Evolutionary conservation across 2,888 invertebrate genomes (phyloP).

Genomic region (Antitype chi): DNA sequence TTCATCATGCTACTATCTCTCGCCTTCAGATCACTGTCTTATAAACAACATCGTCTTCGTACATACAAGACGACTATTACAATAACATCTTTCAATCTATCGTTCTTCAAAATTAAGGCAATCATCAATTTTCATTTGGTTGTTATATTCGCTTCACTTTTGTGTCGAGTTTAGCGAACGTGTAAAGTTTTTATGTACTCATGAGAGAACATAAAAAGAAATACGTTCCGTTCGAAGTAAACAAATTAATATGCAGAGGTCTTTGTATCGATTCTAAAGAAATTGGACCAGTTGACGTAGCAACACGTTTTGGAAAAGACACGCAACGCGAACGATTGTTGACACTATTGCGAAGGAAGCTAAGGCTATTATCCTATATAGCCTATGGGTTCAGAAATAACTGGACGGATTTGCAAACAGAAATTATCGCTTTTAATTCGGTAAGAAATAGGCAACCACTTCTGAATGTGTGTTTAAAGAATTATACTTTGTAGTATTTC

Average conservation of each 20-base stretch:
- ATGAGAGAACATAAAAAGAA: constrained; percentile 67
- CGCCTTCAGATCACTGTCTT: constrained; percentile 40
- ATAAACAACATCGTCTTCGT: constrained; percentile 36
- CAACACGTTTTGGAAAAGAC: constrained; percentile 46
- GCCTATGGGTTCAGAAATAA: constrained; percentile 30
- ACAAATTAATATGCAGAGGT: constrained; percentile 70
- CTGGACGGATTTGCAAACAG: constrained; percentile 50
- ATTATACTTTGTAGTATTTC: constrained; percentile 45
- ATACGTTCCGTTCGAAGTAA: constrained; percentile 69
- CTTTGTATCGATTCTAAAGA: constrained; percentile 70
- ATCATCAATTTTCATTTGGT: constrained; percentile 42
- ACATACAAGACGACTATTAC: constrained; percentile 14
- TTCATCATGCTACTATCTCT: constrained; percentile 33
- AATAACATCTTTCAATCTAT: constrained; percentile 25
- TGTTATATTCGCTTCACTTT: constrained; percentile 53
- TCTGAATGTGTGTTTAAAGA: constrained; percentile 57
- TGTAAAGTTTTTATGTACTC: constrained; percentile 49
- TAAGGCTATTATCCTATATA: constrained; percentile 32
- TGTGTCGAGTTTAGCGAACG: constrained; percentile 45
- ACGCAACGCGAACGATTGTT: constrained; percentile 36
- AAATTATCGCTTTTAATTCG: constrained; percentile 58
- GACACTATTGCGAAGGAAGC: constrained; percentile 1
- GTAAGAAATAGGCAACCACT: constrained; percentile 53
- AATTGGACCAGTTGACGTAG: constrained; percentile 68
- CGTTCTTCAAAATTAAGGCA: constrained; percentile 41